Percentiles rank a stretch among this genome's conserved stretches.
Evolutionary conservation across 1,140 invertebrate genomes (phyloP).

Genomic region (Ctenoplectra terminalis): DNA sequence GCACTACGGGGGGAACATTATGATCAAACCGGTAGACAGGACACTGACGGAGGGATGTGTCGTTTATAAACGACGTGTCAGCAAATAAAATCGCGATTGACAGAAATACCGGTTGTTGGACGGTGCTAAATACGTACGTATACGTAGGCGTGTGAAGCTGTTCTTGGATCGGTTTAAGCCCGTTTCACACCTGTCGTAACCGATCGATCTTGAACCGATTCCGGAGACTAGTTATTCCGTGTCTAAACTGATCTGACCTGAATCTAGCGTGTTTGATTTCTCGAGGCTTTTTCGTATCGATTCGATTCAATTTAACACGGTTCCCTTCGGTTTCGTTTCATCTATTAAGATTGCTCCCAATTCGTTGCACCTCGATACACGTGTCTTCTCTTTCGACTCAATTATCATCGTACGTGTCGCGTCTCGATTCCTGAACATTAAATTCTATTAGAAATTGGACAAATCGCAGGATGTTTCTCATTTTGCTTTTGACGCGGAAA

Average conservation of each 20-base stretch:
- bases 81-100: slow-evolving; percentile 33
- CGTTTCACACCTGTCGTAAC: background rate
- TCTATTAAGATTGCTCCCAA: slow-evolving; percentile 9
- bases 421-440: too few relatives aligned
- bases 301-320: background rate
- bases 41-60: slow-evolving; percentile 24
- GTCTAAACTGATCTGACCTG: slow-evolving; percentile 11
- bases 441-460: too few relatives aligned
- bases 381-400: background rate
- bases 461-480: too few relatives aligned
- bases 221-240: background rate
- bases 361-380: background rate
- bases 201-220: background rate
- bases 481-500: too few relatives aligned
- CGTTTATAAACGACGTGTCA: slow-evolving; percentile 52
- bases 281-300: background rate
- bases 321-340: slow-evolving; percentile 4
- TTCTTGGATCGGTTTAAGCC: slow-evolving; percentile 20
- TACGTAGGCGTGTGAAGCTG: background rate
- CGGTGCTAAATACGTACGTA: slow-evolving; percentile 27
- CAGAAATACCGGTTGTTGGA: slow-evolving; percentile 18
- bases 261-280: slow-evolving; percentile 1
- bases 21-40: slow-evolving; percentile 16
- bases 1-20: background rate
- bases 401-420: too few relatives aligned